Evolutionary conservation across 2,888 invertebrate species (phyloP).

Genomic region (Hoplodrina ambigua): DNA sequence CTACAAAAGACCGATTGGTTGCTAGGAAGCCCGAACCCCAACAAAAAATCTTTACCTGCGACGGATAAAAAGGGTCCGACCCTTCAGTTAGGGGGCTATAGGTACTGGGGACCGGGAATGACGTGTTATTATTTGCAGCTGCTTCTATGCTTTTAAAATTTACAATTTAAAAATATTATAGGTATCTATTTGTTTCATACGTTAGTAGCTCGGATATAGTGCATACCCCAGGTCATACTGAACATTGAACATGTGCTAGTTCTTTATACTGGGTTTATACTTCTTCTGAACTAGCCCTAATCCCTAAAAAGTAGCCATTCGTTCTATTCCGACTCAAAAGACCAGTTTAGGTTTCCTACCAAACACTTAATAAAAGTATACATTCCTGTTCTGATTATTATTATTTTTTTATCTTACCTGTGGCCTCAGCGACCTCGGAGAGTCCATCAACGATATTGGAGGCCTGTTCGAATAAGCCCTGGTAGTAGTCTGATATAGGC

Average conservation of each 20-base stretch:
- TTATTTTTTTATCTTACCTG: constrained; percentile 77
- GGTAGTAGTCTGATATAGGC: constrained; percentile 81
- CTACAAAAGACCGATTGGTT: constrained; percentile 25
- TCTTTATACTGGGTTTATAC: too few species aligned
- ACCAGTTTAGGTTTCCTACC: too few species aligned
- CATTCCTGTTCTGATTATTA: too few species aligned
- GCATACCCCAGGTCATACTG: too few species aligned
- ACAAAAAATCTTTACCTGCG: constrained; percentile 28
- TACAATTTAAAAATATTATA: too few species aligned
- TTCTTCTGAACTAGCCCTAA: too few species aligned
- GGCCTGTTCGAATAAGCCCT: constrained; percentile 78
- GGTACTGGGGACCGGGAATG: not conserved
- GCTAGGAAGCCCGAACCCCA: not conserved
- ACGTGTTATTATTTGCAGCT: constrained; percentile 23
- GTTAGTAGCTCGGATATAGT: too few species aligned
- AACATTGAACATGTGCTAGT: too few species aligned
- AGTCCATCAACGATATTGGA: constrained; percentile 84
- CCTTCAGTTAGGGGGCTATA: constrained; percentile 31
- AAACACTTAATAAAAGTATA: too few species aligned
- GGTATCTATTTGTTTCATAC: too few species aligned
- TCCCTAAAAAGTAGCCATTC: too few species aligned
- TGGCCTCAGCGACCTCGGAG: constrained; percentile 90
- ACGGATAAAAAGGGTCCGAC: constrained; percentile 38
- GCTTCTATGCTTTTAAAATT: constrained; percentile 9
- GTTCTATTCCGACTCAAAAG: too few species aligned